Evolutionary conservation across 37 sponge, comb jelly and placozoan genomes (phyloP).

Genomic region (Agelas oroides): DNA sequence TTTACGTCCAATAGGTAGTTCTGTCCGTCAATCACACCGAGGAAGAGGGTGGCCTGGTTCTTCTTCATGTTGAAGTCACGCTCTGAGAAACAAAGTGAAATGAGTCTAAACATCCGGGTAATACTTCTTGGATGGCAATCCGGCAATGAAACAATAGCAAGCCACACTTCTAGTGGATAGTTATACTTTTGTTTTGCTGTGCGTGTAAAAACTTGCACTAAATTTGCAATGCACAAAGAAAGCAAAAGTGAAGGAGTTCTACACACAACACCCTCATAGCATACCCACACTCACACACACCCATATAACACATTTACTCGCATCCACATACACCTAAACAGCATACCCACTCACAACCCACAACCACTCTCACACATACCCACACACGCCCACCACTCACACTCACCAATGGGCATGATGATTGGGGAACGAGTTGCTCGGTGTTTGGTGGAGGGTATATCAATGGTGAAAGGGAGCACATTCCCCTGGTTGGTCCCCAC

Average conservation of each 20-base stretch:
- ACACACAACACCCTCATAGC: not conserved
- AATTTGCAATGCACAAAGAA: too few relatives aligned
- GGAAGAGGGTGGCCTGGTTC: slow-evolving; percentile 67
- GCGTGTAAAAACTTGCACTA: too few relatives aligned
- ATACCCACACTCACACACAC: too few relatives aligned
- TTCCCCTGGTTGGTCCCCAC: slow-evolving; percentile 78
- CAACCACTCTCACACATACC: not conserved
- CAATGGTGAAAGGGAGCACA: slow-evolving; percentile 65
- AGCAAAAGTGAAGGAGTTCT: too few relatives aligned
- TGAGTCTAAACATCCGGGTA: too few relatives aligned
- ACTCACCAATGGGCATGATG: slow-evolving; percentile 64
- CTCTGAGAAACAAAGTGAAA: slow-evolving; percentile 20
- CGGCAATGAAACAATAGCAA: too few relatives aligned
- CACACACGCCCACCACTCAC: not conserved
- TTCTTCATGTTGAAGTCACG: slow-evolving; percentile 66
- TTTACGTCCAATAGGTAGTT: slow-evolving; percentile 68
- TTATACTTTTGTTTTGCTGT: too few relatives aligned
- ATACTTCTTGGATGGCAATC: too few relatives aligned
- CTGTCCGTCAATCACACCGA: slow-evolving; percentile 71
- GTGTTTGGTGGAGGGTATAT: slow-evolving; percentile 66
- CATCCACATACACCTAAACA: not conserved
- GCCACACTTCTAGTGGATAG: too few relatives aligned
- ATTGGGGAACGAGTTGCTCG: slow-evolving; percentile 56
- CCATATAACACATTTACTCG: too few relatives aligned
- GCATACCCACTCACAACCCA: not conserved